Evolutionary conservation across 2,797 vertebrate species (phyloP), one percentile per base, ranked within the genome.

Genomic region (Simalia tracyae): DNA sequence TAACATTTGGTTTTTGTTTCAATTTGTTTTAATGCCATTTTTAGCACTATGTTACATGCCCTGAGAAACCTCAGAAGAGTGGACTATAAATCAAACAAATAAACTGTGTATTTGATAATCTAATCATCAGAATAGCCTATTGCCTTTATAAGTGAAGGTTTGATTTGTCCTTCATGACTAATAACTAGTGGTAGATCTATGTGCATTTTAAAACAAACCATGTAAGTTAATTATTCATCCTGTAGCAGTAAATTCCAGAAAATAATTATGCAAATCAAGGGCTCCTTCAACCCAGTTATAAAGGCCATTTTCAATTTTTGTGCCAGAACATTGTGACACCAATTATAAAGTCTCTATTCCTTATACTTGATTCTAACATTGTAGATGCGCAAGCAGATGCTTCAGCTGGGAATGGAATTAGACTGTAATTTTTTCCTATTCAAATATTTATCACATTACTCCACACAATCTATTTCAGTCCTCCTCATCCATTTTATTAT

Each of bases 401-500:
- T 64, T 42, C 24, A 85, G 50, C 54, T 46, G 50, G 72, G 42
- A 17, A 59, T 46, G 61, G 54, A 66, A 92, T 11, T 89, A 17
- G 15, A 28, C 6, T 57, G 76, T 95, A 88, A 91, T 95, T 89
- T 84, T 64, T 54, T 68, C 64, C 89, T 95, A 63, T 92, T 95
- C 92, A 12, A 1, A 95, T 92, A 89, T 92, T 93, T 96, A 90
- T 95, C 95, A 93, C 92, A 94, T 96, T 95, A 68, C 87, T 93
- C 94, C 95, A 91, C 93, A 94, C 92, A 91, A 94, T 95, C 95
- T 93, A 92, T 95, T 94, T 94, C 92, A n/a, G 89, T 42, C 76
- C 94, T 89, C 89, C 93, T 90, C 93, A 93, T 95, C 95, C 93
- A 96, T 95, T 92, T 93, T 94, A 95, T 91, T 72, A 89, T 95